phyloP scores from a whole-genome alignment of 2,888 invertebrate genomes.

The Spodoptera picta region DNA sequence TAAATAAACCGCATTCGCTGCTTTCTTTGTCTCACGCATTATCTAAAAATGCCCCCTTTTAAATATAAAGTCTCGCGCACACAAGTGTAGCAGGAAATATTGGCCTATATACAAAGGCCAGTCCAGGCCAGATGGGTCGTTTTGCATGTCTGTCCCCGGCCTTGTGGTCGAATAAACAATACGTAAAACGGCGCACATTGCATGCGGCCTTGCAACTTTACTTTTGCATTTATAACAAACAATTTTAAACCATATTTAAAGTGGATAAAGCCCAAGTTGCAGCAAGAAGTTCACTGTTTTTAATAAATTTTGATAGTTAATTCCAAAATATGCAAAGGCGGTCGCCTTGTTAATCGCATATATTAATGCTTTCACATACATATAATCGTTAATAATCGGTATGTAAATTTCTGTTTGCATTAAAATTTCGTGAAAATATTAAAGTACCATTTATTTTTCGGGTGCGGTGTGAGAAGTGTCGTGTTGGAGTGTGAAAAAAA shows the following conservation, averaged over 20 bases:
- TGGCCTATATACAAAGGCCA: slow-evolving; percentile 57
- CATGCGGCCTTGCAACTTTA: slow-evolving; percentile 54
- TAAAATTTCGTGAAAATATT: slow-evolving; percentile 12
- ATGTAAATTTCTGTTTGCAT: slow-evolving; percentile 45
- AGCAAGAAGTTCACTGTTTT: slow-evolving; percentile 22
- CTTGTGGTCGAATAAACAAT: slow-evolving; percentile 62
- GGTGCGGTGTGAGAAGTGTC: slow-evolving; percentile 24
- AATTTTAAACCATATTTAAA: slow-evolving; percentile 42
- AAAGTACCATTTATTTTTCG: slow-evolving; percentile 18
- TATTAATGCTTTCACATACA: slow-evolving; percentile 53
- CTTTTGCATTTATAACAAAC: slow-evolving; percentile 38
- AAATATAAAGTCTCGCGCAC: slow-evolving; percentile 48
- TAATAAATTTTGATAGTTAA: slow-evolving; percentile 56
- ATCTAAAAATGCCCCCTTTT: slow-evolving; percentile 40
- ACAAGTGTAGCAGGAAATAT: slow-evolving; percentile 55
- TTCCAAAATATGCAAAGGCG: slow-evolving; percentile 58
- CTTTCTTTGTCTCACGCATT: slow-evolving; percentile 34
- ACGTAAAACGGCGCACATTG: slow-evolving; percentile 57
- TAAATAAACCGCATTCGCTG: slow-evolving; percentile 10
- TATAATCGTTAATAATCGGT: slow-evolving; percentile 53
- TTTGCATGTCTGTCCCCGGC: slow-evolving; percentile 58
- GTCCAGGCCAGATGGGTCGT: slow-evolving; percentile 57
- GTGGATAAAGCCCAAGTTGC: slow-evolving; percentile 10
- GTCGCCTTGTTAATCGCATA: slow-evolving; percentile 44
- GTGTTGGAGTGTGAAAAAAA: slow-evolving; percentile 16